Evolutionary conservation across 2,113 vertebrate species (phyloP), one percentile per base, ranked within the genome.

Genomic region (Xenotilapia caudafasciata): DNA sequence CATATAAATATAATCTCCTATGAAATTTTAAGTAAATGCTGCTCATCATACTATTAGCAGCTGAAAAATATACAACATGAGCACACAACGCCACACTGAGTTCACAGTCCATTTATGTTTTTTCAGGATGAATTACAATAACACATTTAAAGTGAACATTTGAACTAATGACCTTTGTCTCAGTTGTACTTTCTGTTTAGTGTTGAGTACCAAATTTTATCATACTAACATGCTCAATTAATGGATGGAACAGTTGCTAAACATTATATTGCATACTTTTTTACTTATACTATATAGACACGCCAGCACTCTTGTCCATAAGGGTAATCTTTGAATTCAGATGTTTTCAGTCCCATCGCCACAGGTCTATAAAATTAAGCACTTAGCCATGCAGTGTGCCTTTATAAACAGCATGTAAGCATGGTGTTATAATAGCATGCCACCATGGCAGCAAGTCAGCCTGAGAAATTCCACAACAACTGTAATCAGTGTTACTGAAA

Each of bases 111-210:
- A 21, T 23, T 70, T 42, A 5, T 70, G 35, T 9, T 42, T 70
- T 70, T 42, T 70, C 65, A 70, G 38, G 65, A 70, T 70, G 7
- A 70, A 70, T 42, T 70, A 42, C n/a, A 42, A 42, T 23, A 23
- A 70, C 10, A 70, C n/a, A 42, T 70, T 42, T 9, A 70, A 70
- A 70, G 19, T 68, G 35, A 68, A 68, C 62, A 68, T 68, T 68
- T 21, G 19, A 21, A 42, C 38, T 70, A 70, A 70, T 70, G 65
- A 42, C n/a, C 65, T 70, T 6, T 23, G 12, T 23, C 65, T 75
- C 4, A 17, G 21, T 47, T 75, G 40, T 45, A 75, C 40, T 19
- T 47, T 11, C 21, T 45, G 40, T 73, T 47, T 47, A 17, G 14
- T 45, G 40, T 23, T 28, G 8, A 45, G 21, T 28, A 7, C 21